Percentiles rank a stretch among this genome's conserved stretches.
phyloP scores from a whole-genome alignment of 1,140 invertebrate species.

The Pogonomyrmex californicus region DNA sequence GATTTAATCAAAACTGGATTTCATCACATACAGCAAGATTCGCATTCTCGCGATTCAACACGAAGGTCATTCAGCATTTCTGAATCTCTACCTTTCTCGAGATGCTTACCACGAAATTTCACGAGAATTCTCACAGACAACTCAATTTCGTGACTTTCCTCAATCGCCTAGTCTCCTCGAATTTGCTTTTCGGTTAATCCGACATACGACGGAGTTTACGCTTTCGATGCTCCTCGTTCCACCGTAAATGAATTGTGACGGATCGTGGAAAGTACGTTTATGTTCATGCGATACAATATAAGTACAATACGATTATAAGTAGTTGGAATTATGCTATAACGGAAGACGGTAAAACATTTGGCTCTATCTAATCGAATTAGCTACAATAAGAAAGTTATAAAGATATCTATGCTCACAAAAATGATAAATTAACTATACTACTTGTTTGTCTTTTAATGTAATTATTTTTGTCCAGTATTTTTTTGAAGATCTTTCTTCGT shows the following conservation, averaged over 20 bases:
- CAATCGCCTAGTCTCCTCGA: neutral
- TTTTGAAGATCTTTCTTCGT: neutral
- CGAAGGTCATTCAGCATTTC: constrained; percentile 41
- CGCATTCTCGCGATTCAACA: constrained; percentile 30
- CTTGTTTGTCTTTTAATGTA: neutral
- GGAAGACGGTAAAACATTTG: neutral
- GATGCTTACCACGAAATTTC: constrained; percentile 35
- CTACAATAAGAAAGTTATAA: neutral
- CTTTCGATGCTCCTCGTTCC: neutral
- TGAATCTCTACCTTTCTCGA: constrained; percentile 47
- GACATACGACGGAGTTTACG: constrained; percentile 13
- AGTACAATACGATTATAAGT: neutral
- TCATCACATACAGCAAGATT: constrained; percentile 37
- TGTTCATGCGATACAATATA: neutral
- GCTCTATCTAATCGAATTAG: constrained; percentile 4
- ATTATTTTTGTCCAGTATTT: neutral
- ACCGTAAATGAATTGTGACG: constrained; percentile 37
- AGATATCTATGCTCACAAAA: neutral
- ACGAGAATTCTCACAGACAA: constrained; percentile 23
- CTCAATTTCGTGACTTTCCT: constrained; percentile 37
- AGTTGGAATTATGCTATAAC: constrained; percentile 55
- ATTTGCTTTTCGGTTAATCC: constrained; percentile 38
- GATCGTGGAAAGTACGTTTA: neutral
- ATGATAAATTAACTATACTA: neutral
- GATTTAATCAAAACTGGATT: constrained; percentile 60